Evolutionary conservation across 2,113 vertebrate genomes (phyloP).

Genomic region (Cyprinodon tularosa): DNA sequence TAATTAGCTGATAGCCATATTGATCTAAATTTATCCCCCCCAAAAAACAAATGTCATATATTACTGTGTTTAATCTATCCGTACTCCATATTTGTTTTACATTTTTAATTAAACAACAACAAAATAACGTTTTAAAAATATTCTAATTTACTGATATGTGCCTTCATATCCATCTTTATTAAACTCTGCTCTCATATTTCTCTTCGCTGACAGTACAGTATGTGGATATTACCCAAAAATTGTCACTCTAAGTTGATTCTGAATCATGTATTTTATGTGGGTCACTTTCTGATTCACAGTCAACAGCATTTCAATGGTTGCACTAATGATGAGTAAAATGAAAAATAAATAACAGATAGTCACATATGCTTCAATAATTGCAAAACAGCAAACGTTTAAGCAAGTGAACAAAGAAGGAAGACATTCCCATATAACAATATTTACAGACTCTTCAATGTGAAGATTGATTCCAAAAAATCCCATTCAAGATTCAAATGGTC

Average conservation of each 20-base stretch:
- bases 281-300: constrained; percentile 31
- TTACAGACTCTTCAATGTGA: constrained; percentile 79
- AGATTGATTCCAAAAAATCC: constrained; percentile 53
- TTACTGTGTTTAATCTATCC: not conserved
- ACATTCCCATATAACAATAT: constrained; percentile 64
- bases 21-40: not conserved
- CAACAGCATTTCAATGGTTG: constrained; percentile 32
- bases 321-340: constrained; percentile 32
- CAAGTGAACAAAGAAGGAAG: constrained; percentile 50
- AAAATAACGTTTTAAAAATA: not conserved
- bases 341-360: constrained; percentile 41
- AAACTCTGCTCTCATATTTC: constrained; percentile 3
- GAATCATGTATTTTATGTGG: constrained; percentile 46
- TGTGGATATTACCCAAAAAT: constrained; percentile 37
- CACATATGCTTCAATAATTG: constrained; percentile 46
- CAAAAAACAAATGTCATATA: not conserved
- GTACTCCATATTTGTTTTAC: not conserved
- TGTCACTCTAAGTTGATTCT: constrained; percentile 34
- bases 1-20: not conserved
- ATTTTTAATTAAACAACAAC: not conserved
- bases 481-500: constrained; percentile 30
- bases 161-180: not conserved
- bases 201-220: constrained; percentile 16
- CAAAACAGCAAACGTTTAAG: constrained; percentile 39
- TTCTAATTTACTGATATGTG: not conserved